Percentiles rank a stretch among this genome's conserved stretches.
These are phyloP conservation scores for Papilio machaon DNA, from an alignment of 1,140 invertebrate species.

Conservation along the genomic window DNA sequence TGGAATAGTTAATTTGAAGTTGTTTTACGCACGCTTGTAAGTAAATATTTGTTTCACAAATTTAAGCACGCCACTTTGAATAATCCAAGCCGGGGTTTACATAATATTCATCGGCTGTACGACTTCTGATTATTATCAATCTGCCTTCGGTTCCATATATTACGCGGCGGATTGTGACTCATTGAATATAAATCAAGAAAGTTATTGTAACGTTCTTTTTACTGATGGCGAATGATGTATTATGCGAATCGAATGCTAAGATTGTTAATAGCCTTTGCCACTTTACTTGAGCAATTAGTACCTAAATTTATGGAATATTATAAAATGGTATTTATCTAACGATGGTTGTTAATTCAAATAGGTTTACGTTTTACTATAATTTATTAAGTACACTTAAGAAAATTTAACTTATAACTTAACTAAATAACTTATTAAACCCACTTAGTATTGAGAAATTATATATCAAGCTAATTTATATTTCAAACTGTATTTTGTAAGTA, in stretches of 20 bases:
- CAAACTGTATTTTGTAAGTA: not conserved
- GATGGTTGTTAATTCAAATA: not conserved
- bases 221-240: conserved; percentile 36
- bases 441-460: not conserved
- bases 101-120: conserved; percentile 60
- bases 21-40: conserved; percentile 9
- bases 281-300: not conserved
- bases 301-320: not conserved
- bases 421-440: not conserved
- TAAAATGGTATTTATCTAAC: not conserved
- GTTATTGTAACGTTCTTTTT: conserved; percentile 48
- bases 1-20: conserved; percentile 22
- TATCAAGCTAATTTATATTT: not conserved
- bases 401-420: not conserved
- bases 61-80: conserved; percentile 24
- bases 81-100: conserved; percentile 44
- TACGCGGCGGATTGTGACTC: conserved; percentile 50
- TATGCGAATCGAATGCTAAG: conserved; percentile 44
- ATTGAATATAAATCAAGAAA: conserved; percentile 66
- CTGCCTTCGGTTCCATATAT: conserved; percentile 64
- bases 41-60: conserved; percentile 35
- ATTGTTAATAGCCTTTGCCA: not conserved
- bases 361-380: not conserved
- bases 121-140: conserved; percentile 64
- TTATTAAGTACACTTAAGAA: not conserved